Conservation (phyloP, 2,888 invertebrate species). For the Bibio marci region DNA sequence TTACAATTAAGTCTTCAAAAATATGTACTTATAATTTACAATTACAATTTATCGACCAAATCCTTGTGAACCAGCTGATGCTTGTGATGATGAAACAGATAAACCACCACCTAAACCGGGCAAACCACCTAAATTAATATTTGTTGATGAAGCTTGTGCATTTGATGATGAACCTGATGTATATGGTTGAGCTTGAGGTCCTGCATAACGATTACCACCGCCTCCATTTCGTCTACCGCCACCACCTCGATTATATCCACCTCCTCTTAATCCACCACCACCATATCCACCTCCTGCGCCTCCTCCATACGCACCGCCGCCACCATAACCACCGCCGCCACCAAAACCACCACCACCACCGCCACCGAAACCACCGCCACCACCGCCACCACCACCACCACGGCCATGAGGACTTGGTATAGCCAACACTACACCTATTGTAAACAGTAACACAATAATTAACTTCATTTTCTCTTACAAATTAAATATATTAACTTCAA, state of each 20-base stretch:
- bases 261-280: background rate
- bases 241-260: background rate
- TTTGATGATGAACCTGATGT: background rate
- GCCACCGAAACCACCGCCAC: background rate
- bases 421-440: too few species aligned
- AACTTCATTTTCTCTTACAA: too few species aligned
- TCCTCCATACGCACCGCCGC: background rate
- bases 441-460: too few species aligned
- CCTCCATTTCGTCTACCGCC: background rate
- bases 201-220: background rate
- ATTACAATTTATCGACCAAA: too few species aligned
- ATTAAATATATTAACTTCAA: too few species aligned
- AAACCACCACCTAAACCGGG: background rate
- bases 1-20: too few species aligned
- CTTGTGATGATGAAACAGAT: too few species aligned
- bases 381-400: conserved; percentile 4
- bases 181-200: background rate
- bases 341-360: background rate
- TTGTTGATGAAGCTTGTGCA: background rate
- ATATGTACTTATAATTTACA: too few species aligned
- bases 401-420: background rate
- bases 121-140: background rate
- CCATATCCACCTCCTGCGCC: background rate
- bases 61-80: background rate
- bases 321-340: conserved; percentile 3